Evolutionary conservation across 2,888 invertebrate genomes (phyloP).

Genomic region (Dendrolimus houi): DNA sequence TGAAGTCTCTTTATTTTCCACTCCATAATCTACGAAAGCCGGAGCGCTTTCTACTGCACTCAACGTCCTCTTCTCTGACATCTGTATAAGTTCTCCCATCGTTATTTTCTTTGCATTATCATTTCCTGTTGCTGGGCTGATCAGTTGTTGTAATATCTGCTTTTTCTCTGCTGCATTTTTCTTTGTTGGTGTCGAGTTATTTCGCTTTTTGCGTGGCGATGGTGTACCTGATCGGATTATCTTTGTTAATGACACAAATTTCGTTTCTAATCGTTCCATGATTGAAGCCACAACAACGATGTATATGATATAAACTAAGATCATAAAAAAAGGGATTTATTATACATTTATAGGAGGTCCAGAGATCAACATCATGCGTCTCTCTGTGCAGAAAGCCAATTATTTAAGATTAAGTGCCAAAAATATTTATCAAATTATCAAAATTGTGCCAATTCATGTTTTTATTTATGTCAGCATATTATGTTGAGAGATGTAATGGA

Average conservation of each 20-base stretch:
- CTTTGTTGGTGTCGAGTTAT: slow-evolving; percentile 87
- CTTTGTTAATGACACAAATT: slow-evolving; percentile 6
- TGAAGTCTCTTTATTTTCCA: slow-evolving; percentile 77
- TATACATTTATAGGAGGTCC: slow-evolving; percentile 3
- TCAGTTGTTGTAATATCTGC: slow-evolving; percentile 86
- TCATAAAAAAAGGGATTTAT: neutral
- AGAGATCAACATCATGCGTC: slow-evolving; percentile 32
- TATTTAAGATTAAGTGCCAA: slow-evolving; percentile 48
- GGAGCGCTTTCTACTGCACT: slow-evolving; percentile 68
- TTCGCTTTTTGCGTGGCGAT: slow-evolving; percentile 86
- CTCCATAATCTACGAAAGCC: slow-evolving; percentile 60
- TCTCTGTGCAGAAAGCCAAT: slow-evolving; percentile 53
- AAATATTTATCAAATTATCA: slow-evolving; percentile 18
- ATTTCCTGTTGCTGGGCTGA: slow-evolving; percentile 80
- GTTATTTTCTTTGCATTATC: slow-evolving; percentile 79
- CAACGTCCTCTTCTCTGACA: slow-evolving; percentile 78
- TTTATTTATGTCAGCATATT: neutral
- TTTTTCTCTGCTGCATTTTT: slow-evolving; percentile 86
- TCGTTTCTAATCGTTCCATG: neutral
- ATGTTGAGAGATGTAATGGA: slow-evolving; percentile 12
- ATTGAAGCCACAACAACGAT: slow-evolving; percentile 5
- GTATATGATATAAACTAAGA: slow-evolving; percentile 5
- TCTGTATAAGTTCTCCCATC: slow-evolving; percentile 84
- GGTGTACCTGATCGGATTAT: slow-evolving; percentile 79
- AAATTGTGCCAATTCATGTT: slow-evolving; percentile 31